Evolutionary conservation across 1,140 invertebrate species (phyloP).

Genomic region (Fopius arisanus): DNA sequence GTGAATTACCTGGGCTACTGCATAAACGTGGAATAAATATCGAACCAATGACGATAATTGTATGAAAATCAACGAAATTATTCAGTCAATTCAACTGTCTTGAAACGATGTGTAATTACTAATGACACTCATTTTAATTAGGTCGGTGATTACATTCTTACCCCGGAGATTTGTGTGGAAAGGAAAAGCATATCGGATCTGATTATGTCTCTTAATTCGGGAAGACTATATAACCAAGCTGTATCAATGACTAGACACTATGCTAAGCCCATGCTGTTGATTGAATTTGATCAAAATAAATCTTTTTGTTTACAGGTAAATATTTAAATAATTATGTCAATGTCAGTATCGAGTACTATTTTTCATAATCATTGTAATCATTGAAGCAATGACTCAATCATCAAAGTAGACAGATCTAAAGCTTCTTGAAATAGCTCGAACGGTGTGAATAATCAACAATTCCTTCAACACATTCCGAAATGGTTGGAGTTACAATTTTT

Average conservation of each 20-base stretch:
- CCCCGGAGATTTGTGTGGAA: constrained; percentile 95
- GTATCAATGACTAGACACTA: constrained; percentile 90
- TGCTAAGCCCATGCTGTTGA: constrained; percentile 88
- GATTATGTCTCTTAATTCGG: constrained; percentile 94
- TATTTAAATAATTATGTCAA: constrained; percentile 12
- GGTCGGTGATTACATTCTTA: constrained; percentile 98
- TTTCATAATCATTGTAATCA: background rate
- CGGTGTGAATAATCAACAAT: no score
- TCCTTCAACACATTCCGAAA: no score
- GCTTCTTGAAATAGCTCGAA: no score
- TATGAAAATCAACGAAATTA: no score
- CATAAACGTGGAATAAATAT: constrained; percentile 94
- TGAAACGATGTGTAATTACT: no score
- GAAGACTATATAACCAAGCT: constrained; percentile 94
- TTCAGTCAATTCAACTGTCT: no score
- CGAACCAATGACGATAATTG: constrained; percentile 88
- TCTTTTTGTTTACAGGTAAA: constrained; percentile 86
- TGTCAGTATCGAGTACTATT: background rate
- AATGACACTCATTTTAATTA: background rate
- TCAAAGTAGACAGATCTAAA: no score
- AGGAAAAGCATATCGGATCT: constrained; percentile 97
- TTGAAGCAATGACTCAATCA: no score
- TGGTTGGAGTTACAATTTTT: no score
- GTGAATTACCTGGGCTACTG: constrained; percentile 92
- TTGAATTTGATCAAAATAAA: constrained; percentile 96